These are phyloP conservation scores for Ostrea denselamellosa DNA, from an alignment of 1,140 invertebrate genomes.

Conservation along the genomic window DNA sequence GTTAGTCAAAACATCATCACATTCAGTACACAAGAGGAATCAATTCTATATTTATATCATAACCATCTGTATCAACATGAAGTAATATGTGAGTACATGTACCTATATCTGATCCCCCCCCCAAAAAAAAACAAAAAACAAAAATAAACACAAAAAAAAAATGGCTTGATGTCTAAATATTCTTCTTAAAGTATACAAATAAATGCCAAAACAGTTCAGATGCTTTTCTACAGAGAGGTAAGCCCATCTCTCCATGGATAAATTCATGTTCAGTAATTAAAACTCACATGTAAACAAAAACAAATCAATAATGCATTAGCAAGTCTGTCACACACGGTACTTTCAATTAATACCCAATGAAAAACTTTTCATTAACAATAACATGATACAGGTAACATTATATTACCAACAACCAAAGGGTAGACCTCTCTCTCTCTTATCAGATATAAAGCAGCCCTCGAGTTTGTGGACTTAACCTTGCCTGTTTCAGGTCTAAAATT, in stretches of 20 bases:
- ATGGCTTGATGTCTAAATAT: too few relatives aligned
- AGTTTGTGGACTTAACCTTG: neutral
- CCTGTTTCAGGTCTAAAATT: neutral
- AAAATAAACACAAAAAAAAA: too few relatives aligned
- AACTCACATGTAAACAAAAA: constrained; percentile 5
- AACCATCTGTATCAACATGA: too few relatives aligned
- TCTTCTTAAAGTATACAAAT: neutral
- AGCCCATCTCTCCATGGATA: neutral
- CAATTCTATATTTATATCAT: too few relatives aligned
- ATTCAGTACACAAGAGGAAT: too few relatives aligned
- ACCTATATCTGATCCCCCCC: too few relatives aligned
- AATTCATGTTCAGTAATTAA: neutral
- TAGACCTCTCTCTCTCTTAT: neutral
- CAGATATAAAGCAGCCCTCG: neutral
- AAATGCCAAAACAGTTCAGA: neutral
- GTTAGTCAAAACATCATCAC: neutral
- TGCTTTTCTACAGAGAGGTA: neutral
- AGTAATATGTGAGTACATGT: too few relatives aligned
- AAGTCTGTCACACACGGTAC: constrained; percentile 1
- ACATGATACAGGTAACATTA: neutral
- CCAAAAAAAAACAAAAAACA: too few relatives aligned
- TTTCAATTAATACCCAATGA: constrained; percentile 15
- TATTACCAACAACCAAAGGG: neutral
- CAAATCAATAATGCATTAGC: constrained; percentile 23
- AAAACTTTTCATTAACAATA: constrained; percentile 19